phyloP scores from a whole-genome alignment of 2,888 invertebrate species.

The Brachylomia viminalis region DNA sequence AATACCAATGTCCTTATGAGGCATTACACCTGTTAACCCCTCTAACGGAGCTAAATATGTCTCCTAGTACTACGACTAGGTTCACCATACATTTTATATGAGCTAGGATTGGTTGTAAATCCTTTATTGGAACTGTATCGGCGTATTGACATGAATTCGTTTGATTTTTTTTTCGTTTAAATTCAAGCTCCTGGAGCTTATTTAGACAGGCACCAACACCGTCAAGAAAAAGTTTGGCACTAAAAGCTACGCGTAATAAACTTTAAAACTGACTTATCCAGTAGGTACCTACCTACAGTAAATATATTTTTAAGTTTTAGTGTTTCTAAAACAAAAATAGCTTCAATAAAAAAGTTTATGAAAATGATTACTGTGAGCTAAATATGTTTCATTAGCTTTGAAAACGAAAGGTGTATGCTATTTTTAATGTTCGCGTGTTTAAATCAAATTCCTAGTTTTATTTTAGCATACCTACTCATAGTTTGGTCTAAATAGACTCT shows the following conservation, averaged over 20 bases:
- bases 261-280: not conserved
- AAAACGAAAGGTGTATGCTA: constrained; percentile 24
- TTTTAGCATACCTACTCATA: constrained; percentile 13
- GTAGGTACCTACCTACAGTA: not conserved
- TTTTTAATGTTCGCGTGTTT: constrained; percentile 26
- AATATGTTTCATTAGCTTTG: constrained; percentile 37
- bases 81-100: constrained; percentile 4
- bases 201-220: not conserved
- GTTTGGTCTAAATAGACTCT: not conserved
- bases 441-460: constrained; percentile 32
- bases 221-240: not conserved
- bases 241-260: not conserved
- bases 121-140: not conserved
- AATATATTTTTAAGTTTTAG: constrained; percentile 15
- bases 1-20: not conserved
- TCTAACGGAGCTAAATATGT: constrained; percentile 29
- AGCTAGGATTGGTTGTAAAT: not conserved
- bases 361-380: constrained; percentile 37
- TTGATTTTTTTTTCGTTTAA: not conserved
- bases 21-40: constrained; percentile 37
- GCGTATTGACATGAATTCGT: not conserved
- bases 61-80: constrained; percentile 17
- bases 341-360: constrained; percentile 21
- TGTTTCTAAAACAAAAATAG: constrained; percentile 29
- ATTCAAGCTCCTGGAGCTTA: not conserved